These are phyloP conservation scores for Dioctria linearis DNA, from an alignment of 2,888 invertebrate genomes.

Conservation along the genomic window DNA sequence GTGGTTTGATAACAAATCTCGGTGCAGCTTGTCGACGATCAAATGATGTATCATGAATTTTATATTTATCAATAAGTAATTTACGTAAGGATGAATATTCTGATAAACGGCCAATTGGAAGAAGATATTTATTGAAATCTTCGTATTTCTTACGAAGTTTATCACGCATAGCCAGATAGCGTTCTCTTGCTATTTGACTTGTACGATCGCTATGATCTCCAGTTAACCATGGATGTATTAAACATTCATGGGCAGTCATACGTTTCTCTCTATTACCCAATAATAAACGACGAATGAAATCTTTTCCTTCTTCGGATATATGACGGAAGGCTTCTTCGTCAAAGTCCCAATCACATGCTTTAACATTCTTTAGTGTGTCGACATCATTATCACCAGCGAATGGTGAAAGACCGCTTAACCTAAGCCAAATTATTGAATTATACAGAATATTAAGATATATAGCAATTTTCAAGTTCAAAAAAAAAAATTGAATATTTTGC, in stretches of 20 bases:
- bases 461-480: not conserved
- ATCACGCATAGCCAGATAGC: constrained; percentile 91
- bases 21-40: constrained; percentile 98
- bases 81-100: constrained; percentile 98
- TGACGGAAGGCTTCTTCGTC: constrained; percentile 95
- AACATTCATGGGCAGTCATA: constrained; percentile 98
- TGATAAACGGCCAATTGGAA: constrained; percentile 96
- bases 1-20: constrained; percentile 96
- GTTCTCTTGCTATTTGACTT: constrained; percentile 84
- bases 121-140: constrained; percentile 85
- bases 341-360: constrained; percentile 99
- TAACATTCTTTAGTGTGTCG: constrained; percentile 97
- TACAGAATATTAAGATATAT: not conserved
- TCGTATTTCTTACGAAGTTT: constrained; percentile 87
- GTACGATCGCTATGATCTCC: constrained; percentile 86
- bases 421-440: constrained; percentile 66
- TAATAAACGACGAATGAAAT: constrained; percentile 95
- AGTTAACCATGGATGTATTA: constrained; percentile 95
- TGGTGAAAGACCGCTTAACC: constrained; percentile 96
- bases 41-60: constrained; percentile 95
- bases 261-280: constrained; percentile 96
- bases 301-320: constrained; percentile 97
- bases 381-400: constrained; percentile 99
- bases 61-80: constrained; percentile 95
- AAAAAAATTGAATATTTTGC: not conserved